These are phyloP conservation scores for Tragelaphus eurycerus DNA, from an alignment of 2,797 vertebrate genomes.

Conservation along the genomic window DNA sequence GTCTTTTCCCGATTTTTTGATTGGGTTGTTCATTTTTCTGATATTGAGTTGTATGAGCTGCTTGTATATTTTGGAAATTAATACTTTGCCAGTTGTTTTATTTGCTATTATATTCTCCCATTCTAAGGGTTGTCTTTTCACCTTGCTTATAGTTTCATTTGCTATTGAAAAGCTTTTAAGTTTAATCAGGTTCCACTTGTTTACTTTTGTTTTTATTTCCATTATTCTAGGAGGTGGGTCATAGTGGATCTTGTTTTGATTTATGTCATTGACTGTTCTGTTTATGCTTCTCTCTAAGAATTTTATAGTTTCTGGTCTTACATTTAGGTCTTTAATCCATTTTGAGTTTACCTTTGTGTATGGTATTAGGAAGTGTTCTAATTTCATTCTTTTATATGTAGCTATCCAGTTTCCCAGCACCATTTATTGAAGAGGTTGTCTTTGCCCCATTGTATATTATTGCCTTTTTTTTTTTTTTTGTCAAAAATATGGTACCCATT, in stretches of 20 bases:
- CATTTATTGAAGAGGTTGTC: not conserved
- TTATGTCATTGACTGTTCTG: not conserved
- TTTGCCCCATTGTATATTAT: not conserved
- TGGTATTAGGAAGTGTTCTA: not conserved
- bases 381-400: not conserved
- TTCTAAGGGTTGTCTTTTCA: not conserved
- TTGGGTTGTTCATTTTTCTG: not conserved
- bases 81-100: not conserved
- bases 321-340: not conserved
- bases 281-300: not conserved
- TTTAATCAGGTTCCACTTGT: not conserved
- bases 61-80: not conserved
- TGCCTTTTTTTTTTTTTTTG: not conserved
- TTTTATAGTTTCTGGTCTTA: not conserved
- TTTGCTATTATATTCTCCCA: not conserved
- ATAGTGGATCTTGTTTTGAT: not conserved
- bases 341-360: not conserved
- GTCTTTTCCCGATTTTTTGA: rapidly evolving
- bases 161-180: not conserved
- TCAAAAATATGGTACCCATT: not conserved
- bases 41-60: not conserved
- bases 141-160: not conserved
- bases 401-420: not conserved
- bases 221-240: not conserved
- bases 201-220: not conserved